phyloP scores from a whole-genome alignment of 2,888 invertebrate species.

The Andrena haemorrhoa region DNA sequence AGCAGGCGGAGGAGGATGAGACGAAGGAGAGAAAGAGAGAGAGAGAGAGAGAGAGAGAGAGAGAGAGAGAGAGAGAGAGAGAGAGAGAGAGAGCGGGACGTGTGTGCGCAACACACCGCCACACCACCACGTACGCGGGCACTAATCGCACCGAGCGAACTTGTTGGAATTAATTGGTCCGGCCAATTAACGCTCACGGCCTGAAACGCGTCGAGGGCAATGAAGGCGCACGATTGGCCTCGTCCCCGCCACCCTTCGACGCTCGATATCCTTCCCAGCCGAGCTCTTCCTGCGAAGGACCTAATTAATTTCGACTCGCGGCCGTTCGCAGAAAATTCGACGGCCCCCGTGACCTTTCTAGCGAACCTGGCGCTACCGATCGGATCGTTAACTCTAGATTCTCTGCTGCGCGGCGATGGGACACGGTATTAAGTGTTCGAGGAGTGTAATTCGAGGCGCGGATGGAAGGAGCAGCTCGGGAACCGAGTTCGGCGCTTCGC shows the following conservation, averaged over 20 bases:
- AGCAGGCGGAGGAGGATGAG: background rate
- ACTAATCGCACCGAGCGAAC: conserved; percentile 82
- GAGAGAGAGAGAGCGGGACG: background rate
- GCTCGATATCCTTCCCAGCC: conserved; percentile 55
- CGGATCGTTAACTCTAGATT: background rate
- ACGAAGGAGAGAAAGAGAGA: background rate
- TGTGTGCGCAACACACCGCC: conserved; percentile 45
- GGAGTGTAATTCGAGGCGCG: too few species aligned
- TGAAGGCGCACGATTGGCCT: conserved; percentile 74
- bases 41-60: background rate
- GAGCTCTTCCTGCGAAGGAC: conserved; percentile 42
- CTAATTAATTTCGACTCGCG: conserved; percentile 67
- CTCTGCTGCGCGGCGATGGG: background rate
- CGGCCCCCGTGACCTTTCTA: background rate
- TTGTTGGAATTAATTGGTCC: conserved; percentile 85
- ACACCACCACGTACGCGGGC: conserved; percentile 71
- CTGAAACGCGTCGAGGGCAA: conserved; percentile 78
- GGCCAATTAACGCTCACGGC: conserved; percentile 84
- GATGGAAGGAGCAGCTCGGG: too few species aligned
- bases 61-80: background rate
- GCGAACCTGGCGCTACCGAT: conserved; percentile 17
- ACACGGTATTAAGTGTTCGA: too few species aligned
- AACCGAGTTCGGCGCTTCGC: too few species aligned
- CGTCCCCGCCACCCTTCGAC: conserved; percentile 53
- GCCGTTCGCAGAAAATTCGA: conserved; percentile 55